Evolutionary conservation across 2,113 vertebrate species (phyloP).

Genomic region (Osmerus mordax): DNA sequence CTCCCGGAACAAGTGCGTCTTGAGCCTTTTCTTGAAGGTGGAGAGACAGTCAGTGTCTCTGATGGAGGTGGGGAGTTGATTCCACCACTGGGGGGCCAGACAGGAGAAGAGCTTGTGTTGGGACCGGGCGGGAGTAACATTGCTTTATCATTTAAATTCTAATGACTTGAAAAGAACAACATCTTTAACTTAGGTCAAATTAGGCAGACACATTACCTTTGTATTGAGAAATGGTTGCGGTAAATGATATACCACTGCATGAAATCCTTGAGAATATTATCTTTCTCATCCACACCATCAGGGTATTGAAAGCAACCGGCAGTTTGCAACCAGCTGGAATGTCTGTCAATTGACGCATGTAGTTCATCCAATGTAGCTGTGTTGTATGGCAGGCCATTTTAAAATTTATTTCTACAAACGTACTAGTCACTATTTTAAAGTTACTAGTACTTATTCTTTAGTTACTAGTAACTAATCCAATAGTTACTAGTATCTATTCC

Average conservation of each 20-base stretch:
- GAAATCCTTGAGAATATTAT: slow-evolving; percentile 1
- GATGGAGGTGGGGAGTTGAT: no score
- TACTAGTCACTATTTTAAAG: no score
- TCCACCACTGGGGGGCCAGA: no score
- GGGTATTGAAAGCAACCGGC: neutral
- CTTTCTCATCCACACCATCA: neutral
- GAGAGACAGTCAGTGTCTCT: no score
- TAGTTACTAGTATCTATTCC: no score
- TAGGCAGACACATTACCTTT: slow-evolving; percentile 1
- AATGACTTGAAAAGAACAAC: neutral
- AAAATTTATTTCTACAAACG: no score
- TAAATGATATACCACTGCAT: slow-evolving; percentile 20
- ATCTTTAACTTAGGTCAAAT: neutral
- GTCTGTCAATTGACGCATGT: neutral
- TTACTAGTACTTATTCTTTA: no score
- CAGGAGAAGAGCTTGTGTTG: no score
- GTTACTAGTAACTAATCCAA: no score
- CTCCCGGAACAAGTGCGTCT: no score
- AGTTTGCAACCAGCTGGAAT: slow-evolving; percentile 3
- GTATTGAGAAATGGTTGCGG: slow-evolving; percentile 12
- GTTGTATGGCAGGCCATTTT: neutral
- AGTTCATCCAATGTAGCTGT: slow-evolving; percentile 6
- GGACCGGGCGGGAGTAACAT: no score
- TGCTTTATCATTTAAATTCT: neutral
- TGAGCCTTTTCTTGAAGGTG: no score